phyloP scores from a whole-genome alignment of 2,113 vertebrate genomes.

The Marmota flaviventris region DNA sequence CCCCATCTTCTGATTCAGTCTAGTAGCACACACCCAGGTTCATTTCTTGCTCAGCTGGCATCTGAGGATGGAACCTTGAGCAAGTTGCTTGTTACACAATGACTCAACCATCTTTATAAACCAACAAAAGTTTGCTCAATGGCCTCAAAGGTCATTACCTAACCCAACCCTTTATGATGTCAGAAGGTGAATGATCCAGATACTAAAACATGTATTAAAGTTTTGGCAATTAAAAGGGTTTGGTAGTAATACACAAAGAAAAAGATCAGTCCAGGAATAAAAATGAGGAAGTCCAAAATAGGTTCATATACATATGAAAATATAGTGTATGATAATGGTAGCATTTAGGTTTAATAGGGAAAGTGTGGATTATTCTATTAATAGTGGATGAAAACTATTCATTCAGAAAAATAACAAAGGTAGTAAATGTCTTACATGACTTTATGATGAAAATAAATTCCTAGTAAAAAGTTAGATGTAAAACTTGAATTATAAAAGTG shows the following conservation, averaged over 20 bases:
- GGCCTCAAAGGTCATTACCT: not conserved
- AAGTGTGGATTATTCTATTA: not conserved
- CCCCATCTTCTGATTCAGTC: not conserved
- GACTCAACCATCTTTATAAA: not conserved
- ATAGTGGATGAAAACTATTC: conserved; percentile 15
- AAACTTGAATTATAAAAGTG: conserved; percentile 25
- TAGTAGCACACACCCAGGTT: not conserved
- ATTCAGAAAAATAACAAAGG: conserved; percentile 57
- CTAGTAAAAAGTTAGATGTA: not conserved
- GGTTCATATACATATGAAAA: not conserved
- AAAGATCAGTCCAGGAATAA: not conserved
- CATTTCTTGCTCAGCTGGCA: not conserved
- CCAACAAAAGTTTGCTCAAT: not conserved
- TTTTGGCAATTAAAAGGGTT: conserved; percentile 14
- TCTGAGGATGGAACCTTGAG: not conserved
- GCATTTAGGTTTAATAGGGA: not conserved
- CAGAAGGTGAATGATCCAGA: not conserved
- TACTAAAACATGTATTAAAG: conserved; percentile 55
- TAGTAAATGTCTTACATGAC: not conserved
- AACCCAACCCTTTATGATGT: not conserved
- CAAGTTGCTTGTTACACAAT: not conserved
- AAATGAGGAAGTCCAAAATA: not conserved
- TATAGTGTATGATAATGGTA: not conserved
- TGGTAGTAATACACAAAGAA: not conserved
- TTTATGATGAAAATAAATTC: not conserved